Evolutionary conservation across 2,113 vertebrate species (phyloP), one percentile per base, ranked within the genome.

Genomic region (Proterorhinus semilunaris): DNA sequence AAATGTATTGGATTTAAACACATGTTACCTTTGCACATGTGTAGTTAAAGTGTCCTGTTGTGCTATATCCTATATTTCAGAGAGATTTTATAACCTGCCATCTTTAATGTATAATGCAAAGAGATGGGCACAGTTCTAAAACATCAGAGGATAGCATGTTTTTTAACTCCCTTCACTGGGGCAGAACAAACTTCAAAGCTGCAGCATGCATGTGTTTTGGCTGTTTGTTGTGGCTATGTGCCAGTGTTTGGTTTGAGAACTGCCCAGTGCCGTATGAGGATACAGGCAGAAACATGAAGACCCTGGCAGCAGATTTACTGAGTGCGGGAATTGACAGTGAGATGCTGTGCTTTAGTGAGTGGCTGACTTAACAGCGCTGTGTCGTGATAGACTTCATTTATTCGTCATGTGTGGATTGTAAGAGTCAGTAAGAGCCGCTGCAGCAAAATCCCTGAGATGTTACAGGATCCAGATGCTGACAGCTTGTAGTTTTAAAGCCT

Each of bases 261-360:
- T 65, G 79, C 74, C 83, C 77, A 83, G 70, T 66, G 4, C 76
- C 62, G 64, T 79, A 58, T 81, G 81, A 87, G 81, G 76, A 68
- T 85, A 76, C 89, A 90, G 74, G 90, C 82, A 89, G 80, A 54
- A 89, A 91, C 90, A 90, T 80, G 88, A 90, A 87, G 46, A 68
- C 71, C 64, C 70, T 69, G 73, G 27, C 64, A 74, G 65, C 79
- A 85, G 78, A 90, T 88, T 87, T 81, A 81, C 55, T 43, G 47
- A 72, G 68, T 80, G 70, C 63, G 53, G 5, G 48, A 73, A 62
- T 66, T 58, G 48, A 75, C 62, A 78, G 66, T 54, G 53, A 43
- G 62, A 69, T 66, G 27, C 54, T 65, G 43, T 66, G 66, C 16
- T 11, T 80, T 80, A 81, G 74, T 76, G 69, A 70, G 50, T 53